A percentile compares a stretch with the other conserved stretches of the same genome.
Evolutionary conservation across 2,113 vertebrate species (phyloP).

Genomic region (Myotis lucifugus): DNA sequence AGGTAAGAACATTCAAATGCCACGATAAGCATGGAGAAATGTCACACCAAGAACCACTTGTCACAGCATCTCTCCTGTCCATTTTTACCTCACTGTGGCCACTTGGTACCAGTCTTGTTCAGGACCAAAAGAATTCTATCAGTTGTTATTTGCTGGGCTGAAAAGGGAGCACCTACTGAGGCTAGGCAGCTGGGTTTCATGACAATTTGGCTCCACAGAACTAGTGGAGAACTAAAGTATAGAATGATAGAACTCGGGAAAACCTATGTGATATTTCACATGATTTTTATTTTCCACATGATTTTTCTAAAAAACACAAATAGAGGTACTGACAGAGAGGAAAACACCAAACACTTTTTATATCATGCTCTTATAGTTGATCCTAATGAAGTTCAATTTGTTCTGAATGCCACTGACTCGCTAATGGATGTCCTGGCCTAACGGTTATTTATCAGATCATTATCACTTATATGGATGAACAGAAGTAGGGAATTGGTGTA

Average conservation of each 20-base stretch:
- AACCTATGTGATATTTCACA: not conserved
- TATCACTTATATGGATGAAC: not conserved
- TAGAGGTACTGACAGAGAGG: not conserved
- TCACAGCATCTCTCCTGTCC: not conserved
- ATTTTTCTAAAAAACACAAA: not conserved
- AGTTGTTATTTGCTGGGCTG: not conserved
- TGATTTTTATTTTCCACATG: not conserved
- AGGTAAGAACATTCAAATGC: not conserved
- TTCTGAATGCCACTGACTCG: not conserved
- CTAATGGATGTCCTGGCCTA: not conserved
- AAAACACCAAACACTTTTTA: not conserved
- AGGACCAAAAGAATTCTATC: not conserved
- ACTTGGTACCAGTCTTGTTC: not conserved
- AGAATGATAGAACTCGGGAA: not conserved
- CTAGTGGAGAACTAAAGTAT: not conserved
- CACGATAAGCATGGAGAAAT: not conserved
- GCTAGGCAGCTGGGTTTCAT: not conserved
- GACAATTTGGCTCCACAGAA: not conserved
- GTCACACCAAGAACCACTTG: not conserved
- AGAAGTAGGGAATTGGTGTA: not conserved
- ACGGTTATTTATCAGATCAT: not conserved
- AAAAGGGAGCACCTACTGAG: not conserved
- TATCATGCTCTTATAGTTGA: not conserved
- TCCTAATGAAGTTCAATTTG: not conserved
- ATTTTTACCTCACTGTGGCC: not conserved